Base-by-base conservation (phyloP, 2,113 vertebrate genomes). In the Actenoides hombroni region DNA sequence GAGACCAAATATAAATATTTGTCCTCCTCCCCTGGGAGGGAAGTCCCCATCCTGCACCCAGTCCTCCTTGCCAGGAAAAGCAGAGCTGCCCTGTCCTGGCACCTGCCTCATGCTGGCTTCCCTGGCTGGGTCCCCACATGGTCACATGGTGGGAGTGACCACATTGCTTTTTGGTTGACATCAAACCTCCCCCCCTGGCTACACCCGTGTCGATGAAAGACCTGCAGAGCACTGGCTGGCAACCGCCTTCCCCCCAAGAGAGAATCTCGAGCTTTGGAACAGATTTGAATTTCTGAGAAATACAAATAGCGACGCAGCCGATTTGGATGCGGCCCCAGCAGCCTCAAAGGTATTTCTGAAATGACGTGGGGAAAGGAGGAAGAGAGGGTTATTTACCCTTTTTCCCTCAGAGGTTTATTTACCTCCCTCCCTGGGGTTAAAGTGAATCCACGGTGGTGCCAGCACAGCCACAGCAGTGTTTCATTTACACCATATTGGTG, bases 181-280 rank as follows among this genome's bases (percentile, higher is more conserved):
- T 93, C 96, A 23, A 95, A 96, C 89, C 88, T 93, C 94, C 91
- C 49, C 49, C 46, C 6, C 91, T 96, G 33, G 95, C 96, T 49
- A 88, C 94, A 51, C 71, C 87, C 83, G 94, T 79, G 92, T 84
- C 94, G 35, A 64, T 81, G 39, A 95, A 94, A 64, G 96, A 92
- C 93, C 96, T 96, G 31, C 53, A 79, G 39, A 74, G 94, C 96
- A 24, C 93, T 93, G 13, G 73, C 73, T 61, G 97, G 93, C 42
- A 97, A 61, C 4, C 35, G 20, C 33, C 92, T 94, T 71, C 71
- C 88, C 28, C 91, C 89, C 82, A 49, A 0, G 37, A 54, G 31
- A 3, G 23, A 54, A 56, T 48, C 40, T 16, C n/a, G 25, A 83
- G 29, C 42, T 15, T 14, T 48, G 42, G 42, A 78, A 56, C 42